Percentiles rank a stretch among this genome's conserved stretches.
phyloP scores from a whole-genome alignment of 2,797 vertebrate species.

The Neoniphon sammara region DNA sequence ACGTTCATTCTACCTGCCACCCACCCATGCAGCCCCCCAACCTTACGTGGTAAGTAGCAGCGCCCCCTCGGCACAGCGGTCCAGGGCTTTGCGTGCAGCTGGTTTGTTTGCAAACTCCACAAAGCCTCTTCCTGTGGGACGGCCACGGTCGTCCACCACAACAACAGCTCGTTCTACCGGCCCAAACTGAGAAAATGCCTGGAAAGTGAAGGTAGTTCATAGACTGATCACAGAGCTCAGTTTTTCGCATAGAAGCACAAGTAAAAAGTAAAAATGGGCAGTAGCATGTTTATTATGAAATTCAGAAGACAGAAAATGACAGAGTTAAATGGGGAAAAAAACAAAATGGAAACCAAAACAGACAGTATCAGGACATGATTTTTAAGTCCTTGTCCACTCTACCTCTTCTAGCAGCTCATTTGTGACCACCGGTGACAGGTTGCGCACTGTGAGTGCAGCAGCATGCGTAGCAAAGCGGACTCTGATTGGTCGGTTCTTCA shows the following conservation, averaged over 20 bases:
- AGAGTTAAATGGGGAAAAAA: too few species aligned
- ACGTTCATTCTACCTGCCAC: too few species aligned
- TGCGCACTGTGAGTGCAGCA: conserved; percentile 91
- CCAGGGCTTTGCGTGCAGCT: conserved; percentile 94
- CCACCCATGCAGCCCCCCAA: not conserved
- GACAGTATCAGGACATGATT: not conserved
- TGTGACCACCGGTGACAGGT: conserved; percentile 94
- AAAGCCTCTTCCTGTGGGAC: conserved; percentile 92
- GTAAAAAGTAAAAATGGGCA: not conserved
- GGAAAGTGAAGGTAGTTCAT: accelerated
- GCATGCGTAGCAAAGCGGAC: conserved; percentile 95
- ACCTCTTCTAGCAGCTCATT: conserved; percentile 96
- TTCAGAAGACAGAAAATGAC: not conserved
- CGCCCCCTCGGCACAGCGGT: conserved; percentile 93
- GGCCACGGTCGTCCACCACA: conserved; percentile 94
- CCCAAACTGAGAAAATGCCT: conserved; percentile 94
- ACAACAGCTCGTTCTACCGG: conserved; percentile 94
- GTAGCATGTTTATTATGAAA: not conserved
- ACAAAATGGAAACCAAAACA: too few species aligned
- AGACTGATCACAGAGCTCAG: not conserved
- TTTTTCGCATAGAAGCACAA: not conserved
- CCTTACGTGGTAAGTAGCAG: conserved; percentile 96
- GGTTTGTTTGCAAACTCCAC: conserved; percentile 96
- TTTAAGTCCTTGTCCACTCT: not conserved
- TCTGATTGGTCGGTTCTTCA: conserved; percentile 92